Base-by-base conservation (phyloP, 2,888 invertebrate species). In the Congeria kusceri region DNA sequence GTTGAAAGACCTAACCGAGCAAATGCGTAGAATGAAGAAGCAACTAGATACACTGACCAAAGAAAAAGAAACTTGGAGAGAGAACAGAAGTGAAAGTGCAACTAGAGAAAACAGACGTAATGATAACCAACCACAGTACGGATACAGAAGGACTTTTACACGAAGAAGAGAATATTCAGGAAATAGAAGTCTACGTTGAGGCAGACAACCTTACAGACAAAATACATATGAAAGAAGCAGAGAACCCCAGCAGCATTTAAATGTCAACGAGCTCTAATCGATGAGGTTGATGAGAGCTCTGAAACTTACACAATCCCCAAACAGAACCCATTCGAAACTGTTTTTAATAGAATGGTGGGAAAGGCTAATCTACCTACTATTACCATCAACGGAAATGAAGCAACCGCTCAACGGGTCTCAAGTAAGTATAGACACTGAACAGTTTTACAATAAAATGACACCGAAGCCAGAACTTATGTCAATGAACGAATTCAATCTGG, bases 401-500 rank as follows among this genome's bases (percentile, higher is more conserved):
- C 68, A 23, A 59, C 20, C 57, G 68, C 46, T 58, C 46, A 46
- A 23, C 18, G 68, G 68, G 1, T 68, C 68, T 15, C 29, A 29
- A 23, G 13, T 68, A 1, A 68, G 39, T 20, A 59, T 44, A 29
- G 20, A 58, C 13, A 5, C 58, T 44, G 46, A 44, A 23, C 39
- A 44, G n/a, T 68, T 58, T 59, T 46, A 44, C 23, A 20, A 59
- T 39, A 13, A 13, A n/a, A 13, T 68, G 7, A 15, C 20, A 39
- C 23, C 23, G 1, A 44, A 59, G 46, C 68, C 58, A 58, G 1
- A 20, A 20, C 57, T 59, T 20, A 18, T 7, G 13, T 9, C 39
- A 15, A 3, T 69, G 25, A 47, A 69, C 25, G 46, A 69, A 11
- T 61, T 69, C n/a, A 28, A 59, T 20, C 32, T 69, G 3, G 28